Conservation (phyloP, 2,797 vertebrate species). For the Prionace glauca region DNA sequence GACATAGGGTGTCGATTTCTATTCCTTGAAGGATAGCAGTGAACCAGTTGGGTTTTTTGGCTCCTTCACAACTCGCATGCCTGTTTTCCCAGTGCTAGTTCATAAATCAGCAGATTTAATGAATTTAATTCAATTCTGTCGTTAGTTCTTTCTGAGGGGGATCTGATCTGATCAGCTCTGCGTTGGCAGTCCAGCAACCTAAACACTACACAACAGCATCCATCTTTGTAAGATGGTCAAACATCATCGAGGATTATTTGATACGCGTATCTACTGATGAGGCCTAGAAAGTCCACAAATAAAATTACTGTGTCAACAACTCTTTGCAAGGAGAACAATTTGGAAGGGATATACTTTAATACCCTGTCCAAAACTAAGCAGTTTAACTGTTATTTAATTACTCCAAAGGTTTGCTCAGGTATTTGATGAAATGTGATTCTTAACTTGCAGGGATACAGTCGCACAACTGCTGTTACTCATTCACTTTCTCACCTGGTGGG, state of each 20-base stretch:
- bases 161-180: neutral
- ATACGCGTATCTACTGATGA: neutral
- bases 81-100: neutral
- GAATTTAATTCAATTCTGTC: neutral
- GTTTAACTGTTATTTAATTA: neutral
- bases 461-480: neutral
- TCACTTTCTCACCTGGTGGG: neutral
- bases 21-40: neutral
- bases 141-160: neutral
- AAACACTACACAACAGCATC: neutral
- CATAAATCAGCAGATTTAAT: neutral
- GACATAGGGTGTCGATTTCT: neutral
- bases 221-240: neutral
- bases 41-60: neutral
- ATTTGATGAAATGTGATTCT: neutral
- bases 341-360: conserved; percentile 13
- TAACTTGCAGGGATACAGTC: neutral
- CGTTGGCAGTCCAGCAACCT: neutral
- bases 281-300: neutral
- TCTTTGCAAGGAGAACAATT: neutral
- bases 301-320: neutral
- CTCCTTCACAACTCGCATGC: neutral
- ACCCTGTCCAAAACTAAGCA: neutral
- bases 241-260: neutral
- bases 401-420: neutral